phyloP scores from a whole-genome alignment of 2,888 invertebrate genomes.

The Pelosia muscerda region DNA sequence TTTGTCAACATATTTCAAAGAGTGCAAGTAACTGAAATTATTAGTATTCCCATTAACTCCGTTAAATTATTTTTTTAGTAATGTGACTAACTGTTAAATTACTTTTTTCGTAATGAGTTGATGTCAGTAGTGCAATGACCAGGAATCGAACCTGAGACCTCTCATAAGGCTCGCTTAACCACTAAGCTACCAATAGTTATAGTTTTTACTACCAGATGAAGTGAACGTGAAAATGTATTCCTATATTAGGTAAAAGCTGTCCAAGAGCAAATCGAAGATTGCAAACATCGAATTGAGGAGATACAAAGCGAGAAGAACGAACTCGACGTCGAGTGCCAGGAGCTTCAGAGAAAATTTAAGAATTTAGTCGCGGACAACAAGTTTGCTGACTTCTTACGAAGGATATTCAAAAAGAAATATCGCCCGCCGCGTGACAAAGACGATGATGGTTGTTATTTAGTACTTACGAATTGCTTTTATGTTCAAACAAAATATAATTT shows the following conservation, averaged over 20 bases:
- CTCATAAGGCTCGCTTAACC: too few species aligned
- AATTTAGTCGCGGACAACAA: conserved; percentile 89
- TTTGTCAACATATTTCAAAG: neutral
- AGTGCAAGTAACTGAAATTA: too few species aligned
- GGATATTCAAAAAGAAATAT: conserved; percentile 94
- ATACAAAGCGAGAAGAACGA: conserved; percentile 71
- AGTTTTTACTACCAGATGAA: neutral
- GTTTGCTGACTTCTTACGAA: conserved; percentile 91
- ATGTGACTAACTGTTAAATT: too few species aligned
- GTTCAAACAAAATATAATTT: too few species aligned
- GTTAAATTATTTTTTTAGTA: too few species aligned
- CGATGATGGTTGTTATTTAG: conserved; percentile 70
- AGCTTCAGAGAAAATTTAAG: conserved; percentile 85
- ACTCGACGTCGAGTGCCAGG: conserved; percentile 64
- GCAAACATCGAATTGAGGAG: conserved; percentile 84
- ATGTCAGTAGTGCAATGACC: too few species aligned
- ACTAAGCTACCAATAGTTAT: too few species aligned
- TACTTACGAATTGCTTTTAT: neutral
- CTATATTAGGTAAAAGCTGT: conserved; percentile 79
- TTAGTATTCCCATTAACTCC: too few species aligned
- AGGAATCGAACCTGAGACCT: too few species aligned
- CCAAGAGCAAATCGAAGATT: conserved; percentile 80
- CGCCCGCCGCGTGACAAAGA: conserved; percentile 88
- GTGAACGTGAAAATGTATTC: neutral
- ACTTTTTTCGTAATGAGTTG: too few species aligned